phyloP scores from a whole-genome alignment of 2,888 invertebrate genomes.

The Drosophila borborema region DNA sequence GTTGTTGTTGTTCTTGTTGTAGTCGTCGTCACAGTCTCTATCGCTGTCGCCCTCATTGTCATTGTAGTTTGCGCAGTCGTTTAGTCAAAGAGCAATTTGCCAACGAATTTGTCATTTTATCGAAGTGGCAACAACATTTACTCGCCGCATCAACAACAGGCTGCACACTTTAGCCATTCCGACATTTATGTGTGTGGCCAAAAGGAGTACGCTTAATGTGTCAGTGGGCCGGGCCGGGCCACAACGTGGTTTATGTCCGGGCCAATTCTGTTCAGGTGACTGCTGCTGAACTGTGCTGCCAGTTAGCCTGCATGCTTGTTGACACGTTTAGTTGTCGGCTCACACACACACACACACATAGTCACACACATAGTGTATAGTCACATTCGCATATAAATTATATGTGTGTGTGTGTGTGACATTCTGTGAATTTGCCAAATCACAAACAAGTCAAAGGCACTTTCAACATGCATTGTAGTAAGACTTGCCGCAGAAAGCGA shows the following conservation, averaged over 20 bases:
- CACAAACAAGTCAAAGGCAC: constrained; percentile 72
- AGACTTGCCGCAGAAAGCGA: constrained; percentile 1
- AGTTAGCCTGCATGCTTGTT: constrained; percentile 75
- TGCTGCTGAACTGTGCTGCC: constrained; percentile 41
- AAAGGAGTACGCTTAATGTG: constrained; percentile 72
- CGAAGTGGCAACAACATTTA: constrained; percentile 71
- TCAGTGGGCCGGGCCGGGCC: constrained; percentile 55
- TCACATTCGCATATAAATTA: neutral
- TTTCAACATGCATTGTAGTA: constrained; percentile 44
- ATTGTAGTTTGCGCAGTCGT: constrained; percentile 13
- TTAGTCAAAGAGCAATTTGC: constrained; percentile 66
- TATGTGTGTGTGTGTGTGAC: neutral
- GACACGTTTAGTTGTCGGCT: constrained; percentile 73
- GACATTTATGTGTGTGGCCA: constrained; percentile 59
- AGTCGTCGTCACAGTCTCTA: constrained; percentile 21
- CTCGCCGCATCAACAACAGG: constrained; percentile 40
- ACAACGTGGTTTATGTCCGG: constrained; percentile 33
- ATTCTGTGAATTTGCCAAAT: constrained; percentile 54
- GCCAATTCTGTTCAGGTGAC: constrained; percentile 51
- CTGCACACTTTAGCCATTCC: constrained; percentile 22
- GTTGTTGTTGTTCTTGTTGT: constrained; percentile 1
- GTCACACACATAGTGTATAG: constrained; percentile 11
- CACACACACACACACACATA: constrained; percentile 43
- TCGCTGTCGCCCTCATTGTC: neutral
- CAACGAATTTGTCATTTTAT: constrained; percentile 76